phyloP scores from a whole-genome alignment of 2,113 vertebrate genomes.

The Chaetura pelagica region DNA sequence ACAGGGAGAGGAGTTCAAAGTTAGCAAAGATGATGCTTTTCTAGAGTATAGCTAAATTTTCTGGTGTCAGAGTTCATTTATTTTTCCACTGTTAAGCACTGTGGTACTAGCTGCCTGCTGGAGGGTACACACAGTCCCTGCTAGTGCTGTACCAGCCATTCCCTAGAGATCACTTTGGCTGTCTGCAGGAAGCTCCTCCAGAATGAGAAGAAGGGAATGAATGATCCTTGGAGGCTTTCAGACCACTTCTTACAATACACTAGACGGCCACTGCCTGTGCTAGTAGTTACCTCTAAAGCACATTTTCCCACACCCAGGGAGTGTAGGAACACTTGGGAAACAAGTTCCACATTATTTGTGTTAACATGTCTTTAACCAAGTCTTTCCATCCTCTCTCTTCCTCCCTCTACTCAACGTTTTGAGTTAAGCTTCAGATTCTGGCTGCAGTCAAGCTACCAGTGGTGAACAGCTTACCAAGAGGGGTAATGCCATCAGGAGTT shows the following conservation, averaged over 20 bases:
- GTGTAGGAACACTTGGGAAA: not conserved
- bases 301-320: not conserved
- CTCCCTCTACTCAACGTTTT: not conserved
- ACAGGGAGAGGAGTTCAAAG: not conserved
- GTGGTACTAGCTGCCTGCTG: not conserved
- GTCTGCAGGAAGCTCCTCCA: not conserved
- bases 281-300: not conserved
- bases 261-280: not conserved
- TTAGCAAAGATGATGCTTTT: not conserved
- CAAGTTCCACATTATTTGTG: fast-evolving
- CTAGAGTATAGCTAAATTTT: not conserved
- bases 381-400: not conserved
- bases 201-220: not conserved
- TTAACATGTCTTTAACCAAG: not conserved
- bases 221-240: not conserved
- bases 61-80: not conserved
- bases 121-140: fast-evolving
- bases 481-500: not conserved
- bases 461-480: not conserved
- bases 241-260: not conserved
- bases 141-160: fast-evolving
- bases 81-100: not conserved
- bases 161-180: not conserved
- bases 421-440: not conserved
- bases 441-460: not conserved